Base-by-base conservation (phyloP, 2,797 vertebrate genomes). In the Myiothlypis coronata region DNA sequence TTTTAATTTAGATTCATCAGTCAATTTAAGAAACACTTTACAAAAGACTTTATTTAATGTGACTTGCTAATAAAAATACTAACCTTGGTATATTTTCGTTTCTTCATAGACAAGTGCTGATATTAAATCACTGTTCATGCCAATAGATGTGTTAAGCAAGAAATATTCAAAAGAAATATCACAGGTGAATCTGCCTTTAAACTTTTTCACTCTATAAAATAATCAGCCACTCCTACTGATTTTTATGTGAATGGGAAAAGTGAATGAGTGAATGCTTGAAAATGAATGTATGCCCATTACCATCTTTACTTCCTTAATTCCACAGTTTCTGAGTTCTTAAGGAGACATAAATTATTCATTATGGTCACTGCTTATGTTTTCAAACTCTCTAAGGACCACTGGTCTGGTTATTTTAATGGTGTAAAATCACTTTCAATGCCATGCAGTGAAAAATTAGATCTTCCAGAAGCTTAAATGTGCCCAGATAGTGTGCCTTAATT, bases 111-210 rank as follows among this genome's bases (percentile, higher is more conserved):
- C 98, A 74, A 98, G 97, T 96, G 72, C 98, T 20, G 98, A 98
- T 71, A 98, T 99, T 95, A 99, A 99, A 84, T 97, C 98, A 8
- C 96, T 99, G 78, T 99, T 99, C 96, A 97, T 98, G 84, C 98
- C 98, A 97, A 83, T 99, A 94, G 98, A 97, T 22, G 17, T 56
- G 2, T 96, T 99, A 82, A 98, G 98, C 90, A 97, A 94, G 83
- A 98, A 98, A 92, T 98, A 98, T 88, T 97, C 98, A 7, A 97
- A 96, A 65, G 98, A 99, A 94, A 98, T 99, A 84, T 97, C 94
- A 97, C 98, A 99, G 98, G 99, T 99, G 95, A 98, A 96, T 83
- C 55, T 89, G 9, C 32, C 18, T 67, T 88, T 34, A n/a, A 83
- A 55, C 17, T 49, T 96, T 80, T 37, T 43, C 60, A 37, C 11